These are phyloP conservation scores for Telenomus remus DNA, from an alignment of 1,140 invertebrate genomes.

Conservation along the genomic window DNA sequence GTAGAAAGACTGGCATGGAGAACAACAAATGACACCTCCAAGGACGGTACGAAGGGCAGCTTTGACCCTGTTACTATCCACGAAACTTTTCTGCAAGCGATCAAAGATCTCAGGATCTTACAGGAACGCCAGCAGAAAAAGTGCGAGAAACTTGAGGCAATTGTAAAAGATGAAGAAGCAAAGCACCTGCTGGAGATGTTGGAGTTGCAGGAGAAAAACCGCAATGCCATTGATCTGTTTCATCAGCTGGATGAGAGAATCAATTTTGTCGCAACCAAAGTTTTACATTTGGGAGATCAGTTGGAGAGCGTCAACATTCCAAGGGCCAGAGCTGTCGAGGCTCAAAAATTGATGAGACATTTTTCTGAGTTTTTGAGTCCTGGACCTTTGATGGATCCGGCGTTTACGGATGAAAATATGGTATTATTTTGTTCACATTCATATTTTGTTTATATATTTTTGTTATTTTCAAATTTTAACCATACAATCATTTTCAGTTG, in stretches of 20 bases:
- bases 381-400: constrained; percentile 87
- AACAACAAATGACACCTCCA: constrained; percentile 86
- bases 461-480: constrained; percentile 20
- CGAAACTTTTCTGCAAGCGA: constrained; percentile 93
- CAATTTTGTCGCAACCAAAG: constrained; percentile 97
- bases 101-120: constrained; percentile 86
- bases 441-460: background rate
- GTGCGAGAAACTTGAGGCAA: constrained; percentile 89
- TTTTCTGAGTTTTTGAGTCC: constrained; percentile 94
- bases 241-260: constrained; percentile 96
- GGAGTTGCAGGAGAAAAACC: constrained; percentile 91
- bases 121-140: constrained; percentile 91
- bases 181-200: constrained; percentile 87
- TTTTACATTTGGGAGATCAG: constrained; percentile 97
- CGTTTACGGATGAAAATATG: constrained; percentile 88
- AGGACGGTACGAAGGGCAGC: constrained; percentile 79
- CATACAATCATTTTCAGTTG: constrained; percentile 77
- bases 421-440: constrained; percentile 16
- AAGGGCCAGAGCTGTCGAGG: constrained; percentile 93
- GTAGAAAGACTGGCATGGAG: constrained; percentile 97
- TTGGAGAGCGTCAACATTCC: constrained; percentile 97
- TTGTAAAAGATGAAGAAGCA: constrained; percentile 91
- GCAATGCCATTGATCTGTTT: constrained; percentile 90
- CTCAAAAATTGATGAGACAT: constrained; percentile 94
- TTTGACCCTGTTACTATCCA: constrained; percentile 89